Percentiles rank a stretch among this genome's conserved stretches.
These are phyloP conservation scores for Sycophila texana DNA, from an alignment of 2,888 invertebrate genomes.

Conservation along the genomic window DNA sequence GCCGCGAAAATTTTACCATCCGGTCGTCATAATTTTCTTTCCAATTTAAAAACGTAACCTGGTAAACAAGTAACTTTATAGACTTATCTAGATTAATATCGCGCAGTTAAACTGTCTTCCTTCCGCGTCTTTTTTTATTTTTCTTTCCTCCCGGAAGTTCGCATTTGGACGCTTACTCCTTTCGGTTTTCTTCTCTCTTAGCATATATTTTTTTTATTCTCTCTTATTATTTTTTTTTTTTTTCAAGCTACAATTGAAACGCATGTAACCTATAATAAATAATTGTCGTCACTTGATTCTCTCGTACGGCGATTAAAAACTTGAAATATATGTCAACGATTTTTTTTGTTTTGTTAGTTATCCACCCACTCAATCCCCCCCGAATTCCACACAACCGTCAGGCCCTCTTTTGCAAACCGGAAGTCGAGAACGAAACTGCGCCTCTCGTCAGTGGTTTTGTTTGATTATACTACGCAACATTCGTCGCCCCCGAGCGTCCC, in stretches of 20 bases:
- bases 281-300: slow-evolving; percentile 29
- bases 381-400: neutral
- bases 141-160: neutral
- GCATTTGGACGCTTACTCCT: neutral
- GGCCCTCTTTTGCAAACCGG: slow-evolving; percentile 56
- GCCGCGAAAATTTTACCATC: no score
- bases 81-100: neutral
- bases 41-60: slow-evolving; percentile 7
- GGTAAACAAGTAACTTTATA: slow-evolving; percentile 14
- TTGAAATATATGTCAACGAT: slow-evolving; percentile 30
- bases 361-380: neutral
- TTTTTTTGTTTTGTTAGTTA: neutral
- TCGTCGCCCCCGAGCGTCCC: slow-evolving; percentile 63
- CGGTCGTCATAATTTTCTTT: neutral
- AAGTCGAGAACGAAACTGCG: slow-evolving; percentile 66
- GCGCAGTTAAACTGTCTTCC: neutral
- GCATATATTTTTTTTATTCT: neutral
- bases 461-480: slow-evolving; percentile 75
- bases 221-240: neutral
- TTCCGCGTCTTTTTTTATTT: neutral
- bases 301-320: slow-evolving; percentile 10
- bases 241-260: slow-evolving; percentile 25
- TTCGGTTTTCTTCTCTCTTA: neutral
- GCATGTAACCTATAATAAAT: slow-evolving; percentile 27
- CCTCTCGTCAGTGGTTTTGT: slow-evolving; percentile 65